phyloP scores from a whole-genome alignment of 2,797 vertebrate genomes.

The Chiloscyllium punctatum region DNA sequence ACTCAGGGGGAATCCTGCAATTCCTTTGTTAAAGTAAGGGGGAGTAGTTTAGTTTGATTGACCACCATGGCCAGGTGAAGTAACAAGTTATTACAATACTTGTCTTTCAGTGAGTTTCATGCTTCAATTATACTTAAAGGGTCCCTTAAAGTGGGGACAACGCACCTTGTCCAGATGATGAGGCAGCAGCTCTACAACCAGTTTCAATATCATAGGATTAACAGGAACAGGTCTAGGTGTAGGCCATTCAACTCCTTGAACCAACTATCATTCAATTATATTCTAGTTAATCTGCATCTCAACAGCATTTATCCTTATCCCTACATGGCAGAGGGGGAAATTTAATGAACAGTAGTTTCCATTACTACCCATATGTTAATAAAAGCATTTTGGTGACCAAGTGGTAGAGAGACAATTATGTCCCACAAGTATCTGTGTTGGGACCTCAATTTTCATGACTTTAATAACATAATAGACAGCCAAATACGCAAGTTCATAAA shows the following conservation, averaged over 20 bases:
- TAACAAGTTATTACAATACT: background rate
- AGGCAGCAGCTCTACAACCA: background rate
- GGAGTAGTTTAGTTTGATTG: background rate
- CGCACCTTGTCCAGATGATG: background rate
- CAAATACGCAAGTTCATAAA: background rate
- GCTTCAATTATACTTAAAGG: background rate
- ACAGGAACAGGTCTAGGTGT: background rate
- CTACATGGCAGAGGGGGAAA: background rate
- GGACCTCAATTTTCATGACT: background rate
- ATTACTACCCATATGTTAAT: background rate
- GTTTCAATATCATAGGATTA: background rate
- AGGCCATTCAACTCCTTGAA: background rate
- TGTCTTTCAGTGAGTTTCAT: background rate
- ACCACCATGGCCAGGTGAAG: background rate
- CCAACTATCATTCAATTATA: background rate
- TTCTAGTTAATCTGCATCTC: background rate
- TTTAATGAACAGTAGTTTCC: background rate
- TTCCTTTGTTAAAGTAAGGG: background rate
- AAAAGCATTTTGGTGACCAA: background rate
- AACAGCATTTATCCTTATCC: background rate
- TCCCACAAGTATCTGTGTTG: background rate
- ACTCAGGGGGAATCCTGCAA: background rate
- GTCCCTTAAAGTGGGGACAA: too few relatives aligned
- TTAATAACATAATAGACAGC: background rate
- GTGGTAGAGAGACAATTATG: background rate